Conservation (phyloP, 1,140 invertebrate species). For the Globodera ellingtonae region DNA sequence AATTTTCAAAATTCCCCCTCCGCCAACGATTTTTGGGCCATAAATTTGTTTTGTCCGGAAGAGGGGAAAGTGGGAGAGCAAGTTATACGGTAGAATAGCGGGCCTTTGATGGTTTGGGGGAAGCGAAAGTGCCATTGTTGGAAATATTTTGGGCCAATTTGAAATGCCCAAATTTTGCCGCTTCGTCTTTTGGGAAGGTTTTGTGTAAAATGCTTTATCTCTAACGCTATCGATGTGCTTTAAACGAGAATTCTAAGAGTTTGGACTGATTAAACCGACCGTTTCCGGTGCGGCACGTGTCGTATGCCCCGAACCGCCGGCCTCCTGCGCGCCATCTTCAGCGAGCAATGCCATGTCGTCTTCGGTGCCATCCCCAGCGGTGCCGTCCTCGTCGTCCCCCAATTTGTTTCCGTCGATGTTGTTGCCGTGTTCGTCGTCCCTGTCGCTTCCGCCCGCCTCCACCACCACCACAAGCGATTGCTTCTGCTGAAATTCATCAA, state of each 20-base stretch:
- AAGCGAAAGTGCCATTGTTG: background rate
- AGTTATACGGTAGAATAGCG: background rate
- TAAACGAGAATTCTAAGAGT: too few relatives aligned
- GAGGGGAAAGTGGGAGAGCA: background rate
- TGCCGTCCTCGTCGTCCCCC: slow-evolving; percentile 6
- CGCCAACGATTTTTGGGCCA: background rate
- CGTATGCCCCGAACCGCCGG: slow-evolving; percentile 8
- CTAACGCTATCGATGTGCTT: too few relatives aligned
- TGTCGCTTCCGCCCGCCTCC: background rate
- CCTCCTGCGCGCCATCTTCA: background rate
- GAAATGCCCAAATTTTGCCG: background rate
- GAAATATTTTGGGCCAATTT: background rate
- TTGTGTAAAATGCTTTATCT: too few relatives aligned
- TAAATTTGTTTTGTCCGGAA: background rate
- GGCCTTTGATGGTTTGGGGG: too few relatives aligned
- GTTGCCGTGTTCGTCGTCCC: background rate
- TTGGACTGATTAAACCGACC: background rate
- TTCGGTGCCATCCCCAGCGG: background rate
- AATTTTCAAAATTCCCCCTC: too few relatives aligned
- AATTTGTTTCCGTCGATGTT: background rate
- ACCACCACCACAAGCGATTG: slow-evolving; percentile 9
- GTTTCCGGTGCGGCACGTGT: slow-evolving; percentile 24
- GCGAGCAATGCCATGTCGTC: background rate
- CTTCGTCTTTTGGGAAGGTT: too few relatives aligned
- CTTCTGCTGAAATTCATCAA: background rate